These are phyloP conservation scores for Aporophyla lueneburgensis DNA, from an alignment of 2,888 invertebrate genomes.

Conservation along the genomic window DNA sequence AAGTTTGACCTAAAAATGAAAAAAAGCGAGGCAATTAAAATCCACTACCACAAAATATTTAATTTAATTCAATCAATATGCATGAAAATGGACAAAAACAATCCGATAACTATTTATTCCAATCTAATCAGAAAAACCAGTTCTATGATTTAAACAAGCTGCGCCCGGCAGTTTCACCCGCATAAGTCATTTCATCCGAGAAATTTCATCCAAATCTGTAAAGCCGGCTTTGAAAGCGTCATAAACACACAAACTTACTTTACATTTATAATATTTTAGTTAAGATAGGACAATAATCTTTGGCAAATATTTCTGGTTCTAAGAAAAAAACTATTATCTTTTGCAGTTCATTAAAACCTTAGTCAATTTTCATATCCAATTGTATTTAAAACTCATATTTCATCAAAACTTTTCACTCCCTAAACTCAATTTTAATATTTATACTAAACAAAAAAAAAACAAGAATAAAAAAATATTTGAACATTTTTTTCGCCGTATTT, in stretches of 20 bases:
- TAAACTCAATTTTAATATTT: background rate
- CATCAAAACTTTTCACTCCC: background rate
- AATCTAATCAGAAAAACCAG: background rate
- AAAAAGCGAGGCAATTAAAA: background rate
- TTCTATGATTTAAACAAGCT: background rate
- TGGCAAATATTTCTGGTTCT: background rate
- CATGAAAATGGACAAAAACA: background rate
- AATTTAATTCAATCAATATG: background rate
- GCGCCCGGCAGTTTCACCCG: no score
- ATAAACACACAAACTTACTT: no score
- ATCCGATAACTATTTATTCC: background rate
- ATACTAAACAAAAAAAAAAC: background rate
- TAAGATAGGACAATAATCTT: background rate
- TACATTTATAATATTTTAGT: no score
- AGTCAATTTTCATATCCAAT: no score
- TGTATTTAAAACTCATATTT: background rate
- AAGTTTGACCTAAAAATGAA: no score
- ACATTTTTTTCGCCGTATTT: constrained; percentile 25
- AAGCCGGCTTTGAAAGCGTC: no score
- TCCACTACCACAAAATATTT: background rate
- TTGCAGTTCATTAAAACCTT: background rate
- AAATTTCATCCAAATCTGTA: no score
- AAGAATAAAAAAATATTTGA: background rate
- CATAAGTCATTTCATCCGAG: no score
- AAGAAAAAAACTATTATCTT: background rate